Evolutionary conservation across 2,888 invertebrate genomes (phyloP), one percentile per base, ranked within the genome.

Genomic region (Ethmia dodecea): DNA sequence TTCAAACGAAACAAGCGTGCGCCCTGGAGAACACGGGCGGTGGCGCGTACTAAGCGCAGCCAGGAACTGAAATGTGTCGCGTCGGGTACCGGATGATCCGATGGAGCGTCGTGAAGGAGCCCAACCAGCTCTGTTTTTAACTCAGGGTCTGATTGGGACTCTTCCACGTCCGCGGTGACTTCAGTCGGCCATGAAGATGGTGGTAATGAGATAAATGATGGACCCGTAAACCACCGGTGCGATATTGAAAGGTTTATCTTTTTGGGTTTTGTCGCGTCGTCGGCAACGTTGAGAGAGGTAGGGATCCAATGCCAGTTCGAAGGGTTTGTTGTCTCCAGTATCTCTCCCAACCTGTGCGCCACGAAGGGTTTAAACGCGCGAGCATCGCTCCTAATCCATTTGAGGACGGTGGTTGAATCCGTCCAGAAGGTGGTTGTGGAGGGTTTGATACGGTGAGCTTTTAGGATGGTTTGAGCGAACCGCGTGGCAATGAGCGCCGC

Each of bases 301-400:
- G 50, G 50, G 3, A 47, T 28, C 38, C 41, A 50, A 3, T 37
- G 22, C 49, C 45, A 49, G 1, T 43, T 30, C 1, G 26, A 32
- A 1, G 22, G n/a, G 0, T 13, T 26, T 2, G 43, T 33, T 5
- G 10, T 30, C 3, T 49, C 47, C 10, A 35, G 30, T 9, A 49
- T 52, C 10, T 42, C 42, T 1, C 43, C 47, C 1, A 49, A n/a
- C 3, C 48, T 12, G 31, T 55, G 46, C 1, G 49, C 48, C 9
- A 47, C 43, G 24, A 42, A 47, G 0, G 38, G 31, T 31, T 45
- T 45, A 33, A 35, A 47, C 0, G 25, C 6, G 2, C 48, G 29
- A 5, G 46, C 25, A 3, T 43, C 40, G 15, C 31, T 38, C 1
- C 38, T 33, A 3, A 45, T 34, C 47, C 47, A 45, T 3, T 36